phyloP scores from a whole-genome alignment of 2,113 vertebrate genomes.

The Hoplias malabaricus region DNA sequence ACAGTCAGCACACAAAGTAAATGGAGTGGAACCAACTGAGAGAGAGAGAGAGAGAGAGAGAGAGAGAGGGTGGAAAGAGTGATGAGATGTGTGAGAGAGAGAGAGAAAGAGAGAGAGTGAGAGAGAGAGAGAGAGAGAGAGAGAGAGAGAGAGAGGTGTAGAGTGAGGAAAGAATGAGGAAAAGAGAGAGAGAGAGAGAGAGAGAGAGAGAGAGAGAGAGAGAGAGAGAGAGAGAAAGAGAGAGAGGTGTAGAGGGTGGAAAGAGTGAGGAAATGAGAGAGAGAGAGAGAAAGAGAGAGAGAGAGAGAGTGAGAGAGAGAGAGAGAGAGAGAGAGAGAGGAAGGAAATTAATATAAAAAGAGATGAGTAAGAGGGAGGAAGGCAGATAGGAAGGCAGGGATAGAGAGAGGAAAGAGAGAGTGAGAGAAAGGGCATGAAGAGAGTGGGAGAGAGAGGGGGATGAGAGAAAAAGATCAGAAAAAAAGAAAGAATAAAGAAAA shows the following conservation, averaged over 20 bases:
- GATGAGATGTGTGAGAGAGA: neutral
- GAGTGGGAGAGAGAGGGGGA: neutral
- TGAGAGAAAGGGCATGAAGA: neutral
- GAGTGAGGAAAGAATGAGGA: neutral
- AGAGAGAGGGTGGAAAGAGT: neutral
- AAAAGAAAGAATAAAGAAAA: too few species aligned
- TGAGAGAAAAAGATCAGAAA: too few species aligned
- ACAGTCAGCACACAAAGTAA: neutral
- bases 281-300: too few species aligned
- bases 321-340: neutral
- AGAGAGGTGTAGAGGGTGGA: too few species aligned
- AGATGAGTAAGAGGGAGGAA: neutral
- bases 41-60: neutral
- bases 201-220: neutral
- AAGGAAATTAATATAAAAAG: too few species aligned
- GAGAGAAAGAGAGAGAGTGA: neutral
- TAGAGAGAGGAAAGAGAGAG: neutral
- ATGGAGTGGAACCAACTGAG: neutral
- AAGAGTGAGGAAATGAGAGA: too few species aligned
- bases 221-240: neutral
- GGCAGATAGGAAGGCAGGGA: neutral
- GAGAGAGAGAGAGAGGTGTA: neutral
- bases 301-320: neutral
- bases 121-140: neutral
- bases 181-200: neutral